phyloP scores from a whole-genome alignment of 1,140 invertebrate species.

The Drosophila funebris region DNA sequence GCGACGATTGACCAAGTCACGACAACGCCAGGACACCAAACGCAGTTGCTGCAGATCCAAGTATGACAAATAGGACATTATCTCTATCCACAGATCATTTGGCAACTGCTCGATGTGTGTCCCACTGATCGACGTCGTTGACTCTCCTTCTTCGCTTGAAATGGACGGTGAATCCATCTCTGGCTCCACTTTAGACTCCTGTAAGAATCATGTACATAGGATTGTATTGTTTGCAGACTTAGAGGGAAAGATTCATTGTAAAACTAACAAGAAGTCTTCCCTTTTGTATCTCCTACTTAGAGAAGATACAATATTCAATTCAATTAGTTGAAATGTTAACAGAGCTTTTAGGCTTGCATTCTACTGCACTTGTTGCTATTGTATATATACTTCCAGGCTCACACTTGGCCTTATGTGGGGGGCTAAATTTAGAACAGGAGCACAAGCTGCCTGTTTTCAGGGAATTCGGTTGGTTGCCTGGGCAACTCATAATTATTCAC shows the following conservation, averaged over 20 bases:
- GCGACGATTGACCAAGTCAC: constrained; percentile 53
- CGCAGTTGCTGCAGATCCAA: constrained; percentile 65
- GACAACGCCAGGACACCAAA: constrained; percentile 65
- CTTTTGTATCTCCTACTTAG: no score
- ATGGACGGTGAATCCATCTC: constrained; percentile 8
- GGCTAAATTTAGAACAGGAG: not conserved
- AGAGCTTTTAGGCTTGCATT: not conserved
- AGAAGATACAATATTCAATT: no score
- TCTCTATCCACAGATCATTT: constrained; percentile 68
- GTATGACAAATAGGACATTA: constrained; percentile 68
- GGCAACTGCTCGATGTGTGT: constrained; percentile 59
- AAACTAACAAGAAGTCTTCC: no score
- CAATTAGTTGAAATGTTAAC: not conserved
- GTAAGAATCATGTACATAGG: not conserved
- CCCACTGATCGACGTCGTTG: not conserved
- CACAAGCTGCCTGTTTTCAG: not conserved
- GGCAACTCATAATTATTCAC: not conserved
- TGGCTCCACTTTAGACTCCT: constrained; percentile 5
- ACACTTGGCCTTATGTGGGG: not conserved
- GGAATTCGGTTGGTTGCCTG: not conserved
- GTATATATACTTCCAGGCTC: not conserved
- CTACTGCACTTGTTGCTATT: not conserved
- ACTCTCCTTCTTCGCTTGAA: not conserved
- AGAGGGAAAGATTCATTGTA: no score
- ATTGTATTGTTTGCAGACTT: no score